phyloP scores from a whole-genome alignment of 2,888 invertebrate species.

The Acrobasis consociella region DNA sequence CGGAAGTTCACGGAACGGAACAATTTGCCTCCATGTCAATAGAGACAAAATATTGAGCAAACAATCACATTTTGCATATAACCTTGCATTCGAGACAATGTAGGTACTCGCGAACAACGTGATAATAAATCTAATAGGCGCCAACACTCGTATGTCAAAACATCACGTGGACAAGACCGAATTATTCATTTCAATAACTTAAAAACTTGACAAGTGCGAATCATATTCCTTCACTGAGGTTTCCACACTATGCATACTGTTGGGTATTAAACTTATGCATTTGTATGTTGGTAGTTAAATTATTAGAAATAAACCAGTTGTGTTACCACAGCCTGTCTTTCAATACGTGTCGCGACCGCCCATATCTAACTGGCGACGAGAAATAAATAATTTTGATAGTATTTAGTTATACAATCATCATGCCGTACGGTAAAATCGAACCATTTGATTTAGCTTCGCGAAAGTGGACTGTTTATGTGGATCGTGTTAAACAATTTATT shows the following conservation, averaged over 20 bases:
- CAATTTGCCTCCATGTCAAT: neutral
- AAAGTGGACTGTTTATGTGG: conserved; percentile 34
- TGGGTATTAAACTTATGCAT: no score
- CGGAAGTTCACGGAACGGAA: neutral
- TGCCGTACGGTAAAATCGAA: conserved; percentile 36
- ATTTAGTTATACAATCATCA: conserved; percentile 5
- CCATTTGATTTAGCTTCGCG: conserved; percentile 28
- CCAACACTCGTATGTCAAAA: neutral
- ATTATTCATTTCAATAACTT: no score
- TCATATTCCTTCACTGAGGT: no score
- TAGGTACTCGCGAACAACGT: neutral
- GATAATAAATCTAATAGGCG: neutral
- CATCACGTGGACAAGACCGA: no score
- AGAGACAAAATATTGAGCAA: neutral
- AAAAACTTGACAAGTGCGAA: no score
- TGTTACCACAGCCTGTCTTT: no score
- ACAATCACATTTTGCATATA: neutral
- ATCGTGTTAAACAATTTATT: conserved; percentile 35
- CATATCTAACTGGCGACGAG: no score
- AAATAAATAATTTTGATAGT: no score
- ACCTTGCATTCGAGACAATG: neutral
- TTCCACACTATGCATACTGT: no score
- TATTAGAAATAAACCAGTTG: no score
- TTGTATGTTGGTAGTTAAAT: no score
- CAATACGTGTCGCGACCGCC: no score